Percentiles rank a stretch among this genome's conserved stretches.
Conservation (phyloP, 2,113 vertebrate species). For the Alouatta palliata region DNA sequence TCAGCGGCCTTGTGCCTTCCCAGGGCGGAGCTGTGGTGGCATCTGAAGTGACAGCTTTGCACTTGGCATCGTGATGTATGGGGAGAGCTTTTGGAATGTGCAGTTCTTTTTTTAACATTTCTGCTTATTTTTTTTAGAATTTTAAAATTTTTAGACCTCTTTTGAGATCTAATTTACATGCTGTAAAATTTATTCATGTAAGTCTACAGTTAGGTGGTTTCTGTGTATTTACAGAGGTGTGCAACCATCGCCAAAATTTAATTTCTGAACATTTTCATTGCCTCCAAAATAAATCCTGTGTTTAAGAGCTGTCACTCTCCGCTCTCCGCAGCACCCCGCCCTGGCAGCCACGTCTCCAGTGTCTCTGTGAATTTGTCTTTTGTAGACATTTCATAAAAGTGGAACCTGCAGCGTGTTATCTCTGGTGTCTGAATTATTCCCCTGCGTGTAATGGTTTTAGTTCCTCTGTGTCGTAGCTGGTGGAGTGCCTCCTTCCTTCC, state of each 20-base stretch:
- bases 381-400: not conserved
- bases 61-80: fast-evolving
- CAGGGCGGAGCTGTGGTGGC: too few species aligned
- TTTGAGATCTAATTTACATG: not conserved
- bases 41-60: not conserved
- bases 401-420: not conserved
- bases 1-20: fast-evolving
- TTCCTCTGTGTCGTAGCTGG: fast-evolving
- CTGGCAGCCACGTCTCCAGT: not conserved
- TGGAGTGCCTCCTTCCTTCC: not conserved
- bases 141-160: not conserved
- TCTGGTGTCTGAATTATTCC: not conserved
- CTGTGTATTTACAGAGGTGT: not conserved
- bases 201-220: not conserved
- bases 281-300: not conserved
- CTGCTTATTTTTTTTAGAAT: not conserved
- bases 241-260: not conserved
- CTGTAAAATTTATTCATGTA: not conserved
- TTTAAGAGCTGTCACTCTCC: not conserved
- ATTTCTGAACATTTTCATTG: not conserved
- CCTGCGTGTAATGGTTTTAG: not conserved
- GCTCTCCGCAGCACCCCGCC: not conserved
- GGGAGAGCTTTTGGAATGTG: not conserved
- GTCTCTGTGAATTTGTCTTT: not conserved
- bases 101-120: not conserved